phyloP scores from a whole-genome alignment of 2,888 invertebrate species.

The Halocaridina rubra region DNA sequence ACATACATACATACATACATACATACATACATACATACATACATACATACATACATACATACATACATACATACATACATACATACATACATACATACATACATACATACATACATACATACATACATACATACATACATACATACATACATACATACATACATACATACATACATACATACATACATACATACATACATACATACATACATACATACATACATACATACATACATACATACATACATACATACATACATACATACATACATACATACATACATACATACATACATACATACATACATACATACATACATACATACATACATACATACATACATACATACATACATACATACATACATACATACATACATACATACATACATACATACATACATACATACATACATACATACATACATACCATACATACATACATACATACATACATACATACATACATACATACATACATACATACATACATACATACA shows the following conservation, averaged over 20 bases:
- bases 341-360: neutral
- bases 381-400: neutral
- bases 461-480: neutral
- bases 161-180: neutral
- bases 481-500: neutral
- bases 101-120: neutral
- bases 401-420: neutral
- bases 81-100: neutral
- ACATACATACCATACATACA: neutral
- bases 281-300: neutral
- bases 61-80: neutral
- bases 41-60: neutral
- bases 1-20: neutral
- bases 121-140: neutral
- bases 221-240: neutral
- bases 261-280: neutral
- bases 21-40: neutral
- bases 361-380: neutral
- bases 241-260: neutral
- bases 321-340: neutral
- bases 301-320: neutral
- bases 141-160: neutral
- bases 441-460: neutral
- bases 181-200: neutral
- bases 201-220: neutral